Base-by-base conservation (phyloP, 2,113 vertebrate species). In the Puntigrus tetrazona region DNA sequence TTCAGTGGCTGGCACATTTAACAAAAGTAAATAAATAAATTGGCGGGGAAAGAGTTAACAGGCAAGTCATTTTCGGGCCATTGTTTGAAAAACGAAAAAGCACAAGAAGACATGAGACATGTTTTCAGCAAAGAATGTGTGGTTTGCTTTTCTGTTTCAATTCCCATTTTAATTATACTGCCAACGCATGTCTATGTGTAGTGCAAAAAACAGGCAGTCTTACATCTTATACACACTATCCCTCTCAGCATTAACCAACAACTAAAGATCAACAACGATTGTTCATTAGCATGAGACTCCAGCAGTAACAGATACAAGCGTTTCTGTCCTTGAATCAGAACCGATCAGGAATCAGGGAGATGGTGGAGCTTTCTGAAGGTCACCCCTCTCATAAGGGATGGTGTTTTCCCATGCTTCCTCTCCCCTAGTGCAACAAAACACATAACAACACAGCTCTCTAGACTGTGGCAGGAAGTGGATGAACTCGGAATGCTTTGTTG, bases 401-500 rank as follows among this genome's bases (percentile, higher is more conserved):
- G 43, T 4, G 3, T 61, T 85, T 85, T 79, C 76, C 77, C 77
- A 79, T 69, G 83, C 47, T 27, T 85, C 16, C 29, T 27, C 47
- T 79, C 50, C 59, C 38, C 59, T 36, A 0, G 7, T 25, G 18
- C 65, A 38, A 25, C 65, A 55, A 55, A 82, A 50, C 57, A 29
- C n/a, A 14, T 27, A 52, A 50, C 45, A 85, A 41, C 61, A 70
- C 65, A 22, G 36, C 45, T 3, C 65, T 70, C 11, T 55, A 6
- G 65, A 85, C 76, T 45, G 6, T 10, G 25, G 22, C 50, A 80
- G 84, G 77, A 80, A 73, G 84, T 80, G 76, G 25, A 47, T 72
- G 65, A 67, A 78, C n/a, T 79, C 18, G 6, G 75, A 59, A 70
- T 47, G 63, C 80, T 82, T 82, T 70, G 63, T 52, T 82, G 80